Conservation (phyloP, 2,888 invertebrate genomes). For the Drosophila fulvimacula region DNA sequence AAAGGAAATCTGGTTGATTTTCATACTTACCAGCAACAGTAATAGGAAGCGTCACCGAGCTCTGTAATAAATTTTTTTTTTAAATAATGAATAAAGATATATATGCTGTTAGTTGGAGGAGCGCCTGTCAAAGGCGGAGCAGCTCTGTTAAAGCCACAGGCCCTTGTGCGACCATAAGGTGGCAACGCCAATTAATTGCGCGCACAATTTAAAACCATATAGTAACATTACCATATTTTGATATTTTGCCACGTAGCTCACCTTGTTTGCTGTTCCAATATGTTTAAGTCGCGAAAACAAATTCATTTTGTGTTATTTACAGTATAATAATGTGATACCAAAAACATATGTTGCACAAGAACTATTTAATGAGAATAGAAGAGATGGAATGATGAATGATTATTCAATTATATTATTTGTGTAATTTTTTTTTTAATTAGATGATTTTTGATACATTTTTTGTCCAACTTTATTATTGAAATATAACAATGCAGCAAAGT, state of each 20-base stretch:
- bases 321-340: not conserved
- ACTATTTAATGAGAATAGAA: not conserved
- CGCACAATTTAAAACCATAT: conserved; percentile 14
- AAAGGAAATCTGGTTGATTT: not conserved
- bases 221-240: not conserved
- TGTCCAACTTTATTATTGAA: not conserved
- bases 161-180: not conserved
- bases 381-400: not conserved
- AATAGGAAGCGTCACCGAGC: conserved; percentile 60
- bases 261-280: conserved; percentile 51
- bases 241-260: conserved; percentile 15
- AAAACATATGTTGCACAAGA: not conserved
- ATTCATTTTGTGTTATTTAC: conserved; percentile 43
- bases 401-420: no score
- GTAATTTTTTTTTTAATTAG: not conserved
- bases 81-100: not conserved
- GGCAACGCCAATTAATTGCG: conserved; percentile 31
- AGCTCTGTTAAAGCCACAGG: not conserved
- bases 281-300: conserved; percentile 63
- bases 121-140: conserved; percentile 8
- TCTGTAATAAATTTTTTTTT: conserved; percentile 37
- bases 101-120: conserved; percentile 9
- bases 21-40: conserved; percentile 46
- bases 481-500: not conserved
- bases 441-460: not conserved